Conservation (phyloP, 2,113 vertebrate species). For the Bolborhynchus lineola region DNA sequence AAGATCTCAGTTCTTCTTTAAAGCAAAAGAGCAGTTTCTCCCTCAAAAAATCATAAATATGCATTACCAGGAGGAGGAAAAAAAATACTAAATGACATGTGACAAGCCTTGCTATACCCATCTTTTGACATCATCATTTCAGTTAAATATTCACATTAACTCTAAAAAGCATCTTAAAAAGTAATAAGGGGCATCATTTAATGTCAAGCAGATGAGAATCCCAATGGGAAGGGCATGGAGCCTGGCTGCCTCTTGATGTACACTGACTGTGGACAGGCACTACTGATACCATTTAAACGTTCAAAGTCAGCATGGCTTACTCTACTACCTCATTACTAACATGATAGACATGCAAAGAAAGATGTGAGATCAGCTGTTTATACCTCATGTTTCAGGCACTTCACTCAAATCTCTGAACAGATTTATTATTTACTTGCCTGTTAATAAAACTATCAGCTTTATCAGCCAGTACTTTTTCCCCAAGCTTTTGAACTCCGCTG, state of each 20-base stretch:
- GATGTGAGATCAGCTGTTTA: slow-evolving; percentile 18
- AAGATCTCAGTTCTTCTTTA: background rate
- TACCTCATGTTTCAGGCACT: slow-evolving; percentile 25
- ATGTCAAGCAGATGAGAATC: background rate
- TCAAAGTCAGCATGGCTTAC: background rate
- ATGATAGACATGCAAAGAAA: slow-evolving; percentile 42
- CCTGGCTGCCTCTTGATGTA: background rate
- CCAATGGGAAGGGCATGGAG: background rate
- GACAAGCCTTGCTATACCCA: background rate
- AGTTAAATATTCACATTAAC: background rate
- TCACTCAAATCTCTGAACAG: slow-evolving; percentile 58
- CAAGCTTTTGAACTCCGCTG: slow-evolving; percentile 74
- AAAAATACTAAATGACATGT: background rate
- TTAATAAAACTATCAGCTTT: slow-evolving; percentile 74
- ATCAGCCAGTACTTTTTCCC: slow-evolving; percentile 55
- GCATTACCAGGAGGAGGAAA: background rate
- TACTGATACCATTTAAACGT: background rate
- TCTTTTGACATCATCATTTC: slow-evolving; percentile 16
- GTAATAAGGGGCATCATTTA: background rate
- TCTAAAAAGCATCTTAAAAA: background rate
- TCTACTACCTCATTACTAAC: background rate
- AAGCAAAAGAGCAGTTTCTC: background rate
- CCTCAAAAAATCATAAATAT: background rate
- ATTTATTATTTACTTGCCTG: slow-evolving; percentile 70
- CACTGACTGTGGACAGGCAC: background rate